These are phyloP conservation scores for Adelognathus sp. DNA, from an alignment of 2,888 invertebrate genomes.

Conservation along the genomic window DNA sequence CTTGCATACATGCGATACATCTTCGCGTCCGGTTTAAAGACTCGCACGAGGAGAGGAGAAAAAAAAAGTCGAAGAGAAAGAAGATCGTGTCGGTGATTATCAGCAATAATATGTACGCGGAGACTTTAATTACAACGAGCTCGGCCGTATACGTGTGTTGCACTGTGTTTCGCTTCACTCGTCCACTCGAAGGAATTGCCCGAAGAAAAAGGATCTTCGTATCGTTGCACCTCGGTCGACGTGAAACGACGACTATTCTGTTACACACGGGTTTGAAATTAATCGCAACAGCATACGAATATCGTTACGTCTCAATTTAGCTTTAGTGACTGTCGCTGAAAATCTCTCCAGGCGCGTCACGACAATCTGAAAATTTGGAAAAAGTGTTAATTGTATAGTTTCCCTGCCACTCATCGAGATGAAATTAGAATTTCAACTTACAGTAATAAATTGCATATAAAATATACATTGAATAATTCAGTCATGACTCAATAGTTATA, in stretches of 20 bases:
- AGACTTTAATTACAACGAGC: constrained; percentile 52
- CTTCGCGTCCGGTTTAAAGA: constrained; percentile 47
- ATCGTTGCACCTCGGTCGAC: neutral
- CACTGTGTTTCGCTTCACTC: neutral
- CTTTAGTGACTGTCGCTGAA: neutral
- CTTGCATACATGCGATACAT: constrained; percentile 40
- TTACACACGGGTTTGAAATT: constrained; percentile 10
- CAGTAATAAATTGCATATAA: no score
- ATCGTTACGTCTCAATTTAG: neutral
- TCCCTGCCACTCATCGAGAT: no score
- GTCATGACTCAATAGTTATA: no score
- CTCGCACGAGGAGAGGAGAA: constrained; percentile 8
- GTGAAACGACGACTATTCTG: constrained; percentile 3
- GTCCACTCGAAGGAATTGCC: neutral
- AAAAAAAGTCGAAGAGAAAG: constrained; percentile 30
- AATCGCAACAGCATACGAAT: neutral
- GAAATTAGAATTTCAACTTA: no score
- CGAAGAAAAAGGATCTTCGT: constrained; percentile 3
- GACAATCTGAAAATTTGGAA: no score
- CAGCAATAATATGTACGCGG: constrained; percentile 54
- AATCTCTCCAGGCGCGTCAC: no score
- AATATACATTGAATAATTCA: no score
- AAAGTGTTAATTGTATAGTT: neutral
- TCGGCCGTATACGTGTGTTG: constrained; percentile 10
- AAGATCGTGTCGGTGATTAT: constrained; percentile 61